A percentile compares a stretch with the other conserved stretches of the same genome.
These are phyloP conservation scores for Dasysyrphus albostriatus DNA, from an alignment of 2,888 invertebrate species.

Conservation along the genomic window DNA sequence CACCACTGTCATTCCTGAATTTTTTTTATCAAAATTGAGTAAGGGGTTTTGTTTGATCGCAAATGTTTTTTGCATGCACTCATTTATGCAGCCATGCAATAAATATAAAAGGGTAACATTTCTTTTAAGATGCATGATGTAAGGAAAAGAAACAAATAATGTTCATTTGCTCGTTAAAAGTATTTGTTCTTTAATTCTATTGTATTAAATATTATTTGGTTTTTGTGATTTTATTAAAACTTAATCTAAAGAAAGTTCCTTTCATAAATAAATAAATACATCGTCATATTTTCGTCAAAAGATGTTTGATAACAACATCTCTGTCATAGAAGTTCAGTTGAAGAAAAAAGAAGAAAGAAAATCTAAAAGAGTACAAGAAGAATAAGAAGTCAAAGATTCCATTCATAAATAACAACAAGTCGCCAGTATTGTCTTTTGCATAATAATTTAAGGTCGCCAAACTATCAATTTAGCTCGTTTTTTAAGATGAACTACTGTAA, in stretches of 20 bases:
- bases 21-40: too few species aligned
- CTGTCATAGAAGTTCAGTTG: conserved; percentile 11
- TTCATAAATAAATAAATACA: conserved; percentile 70
- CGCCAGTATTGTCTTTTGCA: conserved; percentile 9
- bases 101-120: too few species aligned
- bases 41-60: too few species aligned
- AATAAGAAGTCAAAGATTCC: conserved; percentile 10
- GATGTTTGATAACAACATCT: not conserved
- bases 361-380: not conserved
- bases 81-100: too few species aligned
- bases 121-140: too few species aligned
- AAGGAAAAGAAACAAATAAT: not conserved
- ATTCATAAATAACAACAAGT: conserved; percentile 34
- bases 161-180: conserved; percentile 56
- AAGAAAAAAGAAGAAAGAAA: not conserved
- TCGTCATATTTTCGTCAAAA: conserved; percentile 45
- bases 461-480: not conserved
- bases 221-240: conserved; percentile 40
- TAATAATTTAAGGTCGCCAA: conserved; percentile 9
- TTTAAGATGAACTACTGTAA: conserved; percentile 61
- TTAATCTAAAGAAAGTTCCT: conserved; percentile 37
- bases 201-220: conserved; percentile 59
- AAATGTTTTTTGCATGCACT: too few species aligned
- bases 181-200: conserved; percentile 68
- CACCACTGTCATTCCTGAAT: too few species aligned